Evolutionary conservation across 2,113 vertebrate genomes (phyloP).

Genomic region (Pelusios castaneus): DNA sequence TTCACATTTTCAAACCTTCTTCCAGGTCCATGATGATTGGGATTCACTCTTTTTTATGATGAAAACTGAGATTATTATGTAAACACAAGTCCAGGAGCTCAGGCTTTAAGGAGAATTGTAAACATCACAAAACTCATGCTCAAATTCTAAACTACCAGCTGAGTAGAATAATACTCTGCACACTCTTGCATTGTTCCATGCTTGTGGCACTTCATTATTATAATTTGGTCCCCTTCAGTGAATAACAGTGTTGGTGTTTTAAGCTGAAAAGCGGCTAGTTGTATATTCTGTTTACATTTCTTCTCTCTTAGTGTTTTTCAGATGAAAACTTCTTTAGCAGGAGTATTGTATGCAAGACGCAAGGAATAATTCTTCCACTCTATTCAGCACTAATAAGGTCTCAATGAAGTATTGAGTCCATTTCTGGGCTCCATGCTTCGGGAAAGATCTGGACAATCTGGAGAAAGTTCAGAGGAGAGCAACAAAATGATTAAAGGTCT

Average conservation of each 20-base stretch:
- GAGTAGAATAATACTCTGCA: not conserved
- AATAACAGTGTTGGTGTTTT: not conserved
- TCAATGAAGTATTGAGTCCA: not conserved
- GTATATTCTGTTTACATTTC: not conserved
- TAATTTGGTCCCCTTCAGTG: not conserved
- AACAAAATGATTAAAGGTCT: not conserved
- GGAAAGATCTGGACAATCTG: not conserved
- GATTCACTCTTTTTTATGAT: not conserved
- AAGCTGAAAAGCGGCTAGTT: not conserved
- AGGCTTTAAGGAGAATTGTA: not conserved
- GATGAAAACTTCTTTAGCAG: not conserved
- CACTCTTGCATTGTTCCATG: not conserved
- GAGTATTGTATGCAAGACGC: not conserved
- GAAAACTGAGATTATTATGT: not conserved
- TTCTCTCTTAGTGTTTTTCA: accelerated
- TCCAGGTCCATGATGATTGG: not conserved
- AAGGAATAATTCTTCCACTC: not conserved
- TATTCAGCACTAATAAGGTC: not conserved
- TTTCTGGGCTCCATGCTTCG: not conserved
- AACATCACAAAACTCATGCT: not conserved
- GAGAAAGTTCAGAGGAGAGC: not conserved
- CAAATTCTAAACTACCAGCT: not conserved
- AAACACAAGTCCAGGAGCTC: not conserved
- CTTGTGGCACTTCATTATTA: not conserved
- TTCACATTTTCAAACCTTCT: not conserved